phyloP scores from a whole-genome alignment of 2,113 vertebrate species.

The Leptodactylus fuscus region DNA sequence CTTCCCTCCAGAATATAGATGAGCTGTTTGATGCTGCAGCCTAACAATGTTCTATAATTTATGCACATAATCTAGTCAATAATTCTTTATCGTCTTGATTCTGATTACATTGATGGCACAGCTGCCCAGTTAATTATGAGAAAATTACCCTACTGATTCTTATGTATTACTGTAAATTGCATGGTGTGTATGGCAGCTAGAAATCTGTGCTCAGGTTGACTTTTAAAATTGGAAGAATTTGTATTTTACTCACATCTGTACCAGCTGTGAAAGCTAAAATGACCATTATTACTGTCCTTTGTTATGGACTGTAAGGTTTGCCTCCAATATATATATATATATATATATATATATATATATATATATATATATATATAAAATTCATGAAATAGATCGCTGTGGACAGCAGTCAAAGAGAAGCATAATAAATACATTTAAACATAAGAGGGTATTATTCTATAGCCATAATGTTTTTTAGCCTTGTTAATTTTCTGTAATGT shows the following conservation, averaged over 20 bases:
- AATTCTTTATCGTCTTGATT: slow-evolving; percentile 54
- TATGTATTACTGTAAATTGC: slow-evolving; percentile 54
- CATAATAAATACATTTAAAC: no score
- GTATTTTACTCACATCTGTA: neutral
- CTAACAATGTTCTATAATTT: slow-evolving; percentile 53
- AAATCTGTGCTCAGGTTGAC: slow-evolving; percentile 20
- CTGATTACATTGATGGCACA: slow-evolving; percentile 54
- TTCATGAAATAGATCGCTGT: no score
- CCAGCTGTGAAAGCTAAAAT: neutral
- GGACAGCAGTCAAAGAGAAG: no score
- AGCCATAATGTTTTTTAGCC: no score
- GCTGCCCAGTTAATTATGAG: slow-evolving; percentile 57
- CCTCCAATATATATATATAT: no score
- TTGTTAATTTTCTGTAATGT: no score
- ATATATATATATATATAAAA: no score
- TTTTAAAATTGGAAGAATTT: slow-evolving; percentile 20
- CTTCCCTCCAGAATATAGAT: slow-evolving; percentile 31
- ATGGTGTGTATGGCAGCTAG: slow-evolving; percentile 16
- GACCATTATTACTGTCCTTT: neutral
- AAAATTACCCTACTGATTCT: slow-evolving; percentile 40
- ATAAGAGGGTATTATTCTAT: no score
- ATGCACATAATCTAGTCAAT: slow-evolving; percentile 57
- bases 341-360: no score
- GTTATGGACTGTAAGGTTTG: neutral
- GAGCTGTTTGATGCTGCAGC: slow-evolving; percentile 35